Conservation (phyloP, 2,113 vertebrate species). For the Phaethornis superciliosus region DNA sequence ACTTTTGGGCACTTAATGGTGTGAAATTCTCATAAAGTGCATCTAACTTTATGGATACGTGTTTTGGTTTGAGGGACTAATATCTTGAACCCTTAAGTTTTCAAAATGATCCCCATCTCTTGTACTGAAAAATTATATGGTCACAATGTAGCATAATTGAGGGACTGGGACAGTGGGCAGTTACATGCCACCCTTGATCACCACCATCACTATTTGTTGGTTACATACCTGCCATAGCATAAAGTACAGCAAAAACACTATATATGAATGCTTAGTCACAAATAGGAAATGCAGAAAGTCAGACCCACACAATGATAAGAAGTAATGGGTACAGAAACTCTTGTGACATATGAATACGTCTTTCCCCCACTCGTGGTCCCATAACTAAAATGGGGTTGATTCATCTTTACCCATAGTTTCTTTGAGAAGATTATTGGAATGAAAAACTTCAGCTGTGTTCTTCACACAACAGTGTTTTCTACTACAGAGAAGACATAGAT, state of each 20-base stretch:
- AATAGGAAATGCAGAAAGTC: neutral
- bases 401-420: neutral
- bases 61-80: neutral
- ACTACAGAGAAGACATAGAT: neutral
- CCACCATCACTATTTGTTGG: neutral
- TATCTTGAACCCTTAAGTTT: neutral
- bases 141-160: neutral
- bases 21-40: neutral
- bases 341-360: neutral
- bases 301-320: neutral
- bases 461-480: neutral
- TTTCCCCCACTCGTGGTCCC: constrained; percentile 21
- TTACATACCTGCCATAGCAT: neutral
- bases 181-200: neutral
- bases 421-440: neutral
- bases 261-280: neutral
- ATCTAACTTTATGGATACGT: neutral
- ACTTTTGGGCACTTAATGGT: neutral
- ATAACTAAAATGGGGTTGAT: neutral
- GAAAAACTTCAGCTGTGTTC: neutral
- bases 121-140: neutral
- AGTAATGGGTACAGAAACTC: neutral
- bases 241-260: neutral
- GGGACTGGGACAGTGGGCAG: neutral
- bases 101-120: neutral